Evolutionary conservation across 2,797 vertebrate species (phyloP).

Genomic region (Percopsis omiscomaycus): DNA sequence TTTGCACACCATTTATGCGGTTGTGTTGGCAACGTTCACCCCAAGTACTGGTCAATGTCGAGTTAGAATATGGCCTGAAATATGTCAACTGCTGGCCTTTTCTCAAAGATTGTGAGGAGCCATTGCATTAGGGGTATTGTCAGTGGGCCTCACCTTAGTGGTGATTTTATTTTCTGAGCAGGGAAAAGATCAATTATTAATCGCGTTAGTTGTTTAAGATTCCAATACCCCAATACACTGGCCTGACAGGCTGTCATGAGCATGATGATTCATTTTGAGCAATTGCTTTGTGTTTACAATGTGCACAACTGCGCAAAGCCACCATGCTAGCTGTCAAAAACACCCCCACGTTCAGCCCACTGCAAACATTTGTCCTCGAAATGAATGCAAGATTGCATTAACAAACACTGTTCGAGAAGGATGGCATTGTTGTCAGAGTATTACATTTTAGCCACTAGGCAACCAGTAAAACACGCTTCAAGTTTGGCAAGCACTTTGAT

Average conservation of each 20-base stretch:
- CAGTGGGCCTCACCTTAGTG: too few relatives aligned
- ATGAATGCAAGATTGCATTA: slow-evolving; percentile 48
- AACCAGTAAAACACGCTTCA: slow-evolving; percentile 63
- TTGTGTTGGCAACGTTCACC: slow-evolving; percentile 44
- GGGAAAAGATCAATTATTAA: slow-evolving; percentile 24
- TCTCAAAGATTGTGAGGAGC: too few relatives aligned
- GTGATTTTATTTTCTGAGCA: not conserved
- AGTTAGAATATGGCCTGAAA: too few relatives aligned
- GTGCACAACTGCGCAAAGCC: slow-evolving; percentile 28
- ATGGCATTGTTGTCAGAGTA: slow-evolving; percentile 66
- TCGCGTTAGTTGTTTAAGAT: slow-evolving; percentile 30
- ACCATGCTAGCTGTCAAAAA: slow-evolving; percentile 50
- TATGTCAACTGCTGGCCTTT: too few relatives aligned
- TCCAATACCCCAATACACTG: slow-evolving; percentile 22
- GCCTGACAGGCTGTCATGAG: slow-evolving; percentile 28
- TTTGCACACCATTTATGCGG: slow-evolving; percentile 51
- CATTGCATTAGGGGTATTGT: too few relatives aligned
- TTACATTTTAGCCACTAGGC: slow-evolving; percentile 70
- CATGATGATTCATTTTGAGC: slow-evolving; percentile 27
- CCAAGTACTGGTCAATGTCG: slow-evolving; percentile 15
- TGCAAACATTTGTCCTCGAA: slow-evolving; percentile 38
- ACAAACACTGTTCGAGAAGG: slow-evolving; percentile 54
- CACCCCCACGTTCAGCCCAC: slow-evolving; percentile 24
- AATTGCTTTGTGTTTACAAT: slow-evolving; percentile 26
- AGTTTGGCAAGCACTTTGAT: slow-evolving; percentile 57